These are phyloP conservation scores for Ptychodera flava DNA, from an alignment of 35 echinoderm and acorn worm species.

Conservation along the genomic window DNA sequence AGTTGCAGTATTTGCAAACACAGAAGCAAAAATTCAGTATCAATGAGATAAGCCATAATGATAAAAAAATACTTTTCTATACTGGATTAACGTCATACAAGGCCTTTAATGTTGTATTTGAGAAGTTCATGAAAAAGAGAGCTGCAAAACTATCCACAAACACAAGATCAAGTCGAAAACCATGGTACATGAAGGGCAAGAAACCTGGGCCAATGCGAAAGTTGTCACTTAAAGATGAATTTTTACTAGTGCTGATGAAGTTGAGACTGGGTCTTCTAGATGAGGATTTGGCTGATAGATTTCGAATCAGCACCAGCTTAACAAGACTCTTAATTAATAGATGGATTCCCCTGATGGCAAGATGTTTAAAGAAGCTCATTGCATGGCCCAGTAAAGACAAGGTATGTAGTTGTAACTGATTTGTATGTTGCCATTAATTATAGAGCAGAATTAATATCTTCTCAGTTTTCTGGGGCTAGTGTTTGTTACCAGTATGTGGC, in stretches of 20 bases:
- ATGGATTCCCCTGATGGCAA: background rate
- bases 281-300: conserved; percentile 24
- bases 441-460: too few relatives aligned
- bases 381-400: background rate
- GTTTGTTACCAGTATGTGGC: too few relatives aligned
- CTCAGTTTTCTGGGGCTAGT: too few relatives aligned
- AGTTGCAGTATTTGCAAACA: background rate
- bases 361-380: background rate
- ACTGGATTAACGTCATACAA: conserved; percentile 18
- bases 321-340: background rate
- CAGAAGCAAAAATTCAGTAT: background rate
- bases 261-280: background rate
- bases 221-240: background rate
- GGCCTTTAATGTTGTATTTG: conserved; percentile 3
- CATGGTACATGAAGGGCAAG: background rate
- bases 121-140: background rate
- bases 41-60: background rate
- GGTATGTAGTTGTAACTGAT: too few relatives aligned
- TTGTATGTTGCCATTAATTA: too few relatives aligned
- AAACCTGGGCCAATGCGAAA: background rate
- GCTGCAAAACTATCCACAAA: background rate
- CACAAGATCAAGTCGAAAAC: background rate
- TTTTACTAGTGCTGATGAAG: conserved; percentile 25
- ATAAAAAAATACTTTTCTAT: conserved; percentile 16
- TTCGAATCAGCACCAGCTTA: background rate